These are phyloP conservation scores for Asarcornis scutulata DNA, from an alignment of 2,113 vertebrate genomes.

Conservation along the genomic window DNA sequence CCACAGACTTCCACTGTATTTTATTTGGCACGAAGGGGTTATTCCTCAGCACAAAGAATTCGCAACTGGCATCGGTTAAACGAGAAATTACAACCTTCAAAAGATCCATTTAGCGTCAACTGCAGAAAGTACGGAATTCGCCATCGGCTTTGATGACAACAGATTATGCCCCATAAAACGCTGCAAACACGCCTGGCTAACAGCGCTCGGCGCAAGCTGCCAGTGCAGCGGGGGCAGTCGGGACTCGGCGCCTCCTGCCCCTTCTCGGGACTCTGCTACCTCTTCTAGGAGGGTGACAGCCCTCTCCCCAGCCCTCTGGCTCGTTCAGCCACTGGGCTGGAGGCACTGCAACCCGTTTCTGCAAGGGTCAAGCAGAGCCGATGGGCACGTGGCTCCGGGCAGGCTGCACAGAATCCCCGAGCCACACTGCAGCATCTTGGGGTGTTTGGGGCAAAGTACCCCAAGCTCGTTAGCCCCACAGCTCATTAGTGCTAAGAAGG, in stretches of 20 bases:
- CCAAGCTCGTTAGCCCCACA: neutral
- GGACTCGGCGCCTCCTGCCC: neutral
- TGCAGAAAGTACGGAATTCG: slow-evolving; percentile 73
- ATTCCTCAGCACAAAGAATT: slow-evolving; percentile 79
- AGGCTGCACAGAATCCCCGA: neutral
- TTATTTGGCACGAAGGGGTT: slow-evolving; percentile 77
- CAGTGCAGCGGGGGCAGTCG: neutral
- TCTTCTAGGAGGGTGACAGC: neutral
- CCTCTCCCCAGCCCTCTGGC: neutral
- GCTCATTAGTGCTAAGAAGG: neutral
- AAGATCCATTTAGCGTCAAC: slow-evolving; percentile 75
- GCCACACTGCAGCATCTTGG: neutral
- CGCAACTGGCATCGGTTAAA: slow-evolving; percentile 76
- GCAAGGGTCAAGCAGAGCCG: neutral
- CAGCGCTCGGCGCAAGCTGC: neutral
- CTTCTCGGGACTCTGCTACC: neutral
- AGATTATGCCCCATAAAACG: slow-evolving; percentile 51
- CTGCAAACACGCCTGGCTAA: neutral
- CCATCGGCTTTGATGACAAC: slow-evolving; percentile 68
- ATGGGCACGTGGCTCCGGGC: neutral
- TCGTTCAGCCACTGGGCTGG: neutral
- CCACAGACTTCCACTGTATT: slow-evolving; percentile 79
- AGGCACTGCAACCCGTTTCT: neutral
- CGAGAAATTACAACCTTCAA: slow-evolving; percentile 79
- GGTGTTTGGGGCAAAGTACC: neutral